Conservation (phyloP, 2,888 invertebrate species). For the Netelia inedita region DNA sequence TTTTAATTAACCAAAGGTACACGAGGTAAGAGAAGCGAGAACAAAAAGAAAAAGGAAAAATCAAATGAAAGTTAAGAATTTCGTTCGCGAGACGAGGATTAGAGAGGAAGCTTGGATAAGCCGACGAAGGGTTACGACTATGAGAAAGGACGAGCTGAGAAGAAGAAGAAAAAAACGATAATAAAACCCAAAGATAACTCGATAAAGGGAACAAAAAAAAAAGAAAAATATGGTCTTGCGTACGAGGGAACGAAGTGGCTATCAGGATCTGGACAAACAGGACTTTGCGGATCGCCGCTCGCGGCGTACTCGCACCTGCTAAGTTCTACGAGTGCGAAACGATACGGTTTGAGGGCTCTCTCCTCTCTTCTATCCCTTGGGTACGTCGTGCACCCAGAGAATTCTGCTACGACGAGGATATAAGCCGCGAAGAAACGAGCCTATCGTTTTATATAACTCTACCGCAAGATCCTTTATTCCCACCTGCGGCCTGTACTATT, state of each 20-base stretch:
- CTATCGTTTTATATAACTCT: conserved; percentile 53
- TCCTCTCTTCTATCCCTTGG: neutral
- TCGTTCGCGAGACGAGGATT: conserved; percentile 29
- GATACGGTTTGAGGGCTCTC: conserved; percentile 28
- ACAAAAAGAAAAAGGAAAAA: neutral
- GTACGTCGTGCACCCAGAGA: neutral
- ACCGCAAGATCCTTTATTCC: conserved; percentile 34
- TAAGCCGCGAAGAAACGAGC: conserved; percentile 66
- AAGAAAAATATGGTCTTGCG: conserved; percentile 20
- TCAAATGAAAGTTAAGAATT: neutral
- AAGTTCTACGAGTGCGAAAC: conserved; percentile 45
- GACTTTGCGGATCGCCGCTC: conserved; percentile 57
- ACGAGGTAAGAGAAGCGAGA: neutral
- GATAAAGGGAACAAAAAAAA: neutral
- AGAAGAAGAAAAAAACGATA: conserved; percentile 23
- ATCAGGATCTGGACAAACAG: conserved; percentile 62
- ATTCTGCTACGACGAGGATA: conserved; percentile 16
- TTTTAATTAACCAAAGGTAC: conserved; percentile 3
- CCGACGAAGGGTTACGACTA: conserved; percentile 10
- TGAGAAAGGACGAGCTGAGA: conserved; percentile 38
- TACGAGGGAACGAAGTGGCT: conserved; percentile 48
- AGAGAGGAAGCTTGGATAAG: conserved; percentile 36
- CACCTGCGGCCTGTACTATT: conserved; percentile 14
- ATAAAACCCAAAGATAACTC: too few species aligned
- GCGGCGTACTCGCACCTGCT: conserved; percentile 50